Evolutionary conservation across 2,888 invertebrate genomes (phyloP).

Genomic region (Cephonodes hylas): DNA sequence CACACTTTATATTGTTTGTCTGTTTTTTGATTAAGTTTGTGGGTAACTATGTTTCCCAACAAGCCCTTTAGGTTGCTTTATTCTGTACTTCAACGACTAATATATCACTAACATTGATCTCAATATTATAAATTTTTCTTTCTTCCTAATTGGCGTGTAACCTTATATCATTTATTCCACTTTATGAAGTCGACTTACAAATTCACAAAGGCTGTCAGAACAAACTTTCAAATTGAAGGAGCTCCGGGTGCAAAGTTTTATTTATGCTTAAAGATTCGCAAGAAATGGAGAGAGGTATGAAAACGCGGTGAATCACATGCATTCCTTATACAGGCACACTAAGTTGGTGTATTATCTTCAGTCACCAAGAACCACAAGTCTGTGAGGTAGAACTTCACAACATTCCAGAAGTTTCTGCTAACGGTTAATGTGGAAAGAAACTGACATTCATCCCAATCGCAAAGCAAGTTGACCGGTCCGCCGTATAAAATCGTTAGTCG

Average conservation of each 20-base stretch:
- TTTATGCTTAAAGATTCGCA: neutral
- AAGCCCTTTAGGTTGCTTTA: no score
- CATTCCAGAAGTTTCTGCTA: constrained; percentile 55
- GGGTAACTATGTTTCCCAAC: no score
- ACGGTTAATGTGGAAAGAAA: constrained; percentile 62
- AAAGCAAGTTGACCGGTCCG: constrained; percentile 25
- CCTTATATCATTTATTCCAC: neutral
- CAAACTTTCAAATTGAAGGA: neutral
- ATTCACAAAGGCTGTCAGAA: neutral
- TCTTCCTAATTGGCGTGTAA: neutral
- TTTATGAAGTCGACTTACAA: neutral
- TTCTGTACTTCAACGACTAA: no score
- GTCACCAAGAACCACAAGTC: constrained; percentile 37
- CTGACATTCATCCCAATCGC: constrained; percentile 62
- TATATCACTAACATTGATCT: no score
- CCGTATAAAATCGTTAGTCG: neutral
- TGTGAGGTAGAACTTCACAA: constrained; percentile 62
- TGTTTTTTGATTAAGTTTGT: neutral
- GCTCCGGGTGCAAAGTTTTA: neutral
- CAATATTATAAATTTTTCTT: neutral
- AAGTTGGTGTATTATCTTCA: constrained; percentile 35
- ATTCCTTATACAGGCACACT: constrained; percentile 13
- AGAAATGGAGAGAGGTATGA: neutral
- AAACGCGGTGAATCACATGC: neutral
- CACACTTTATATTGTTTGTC: no score